Evolutionary conservation across 2,888 invertebrate genomes (phyloP), one percentile per base, ranked within the genome.

Genomic region (Didymodactylos carnosus): DNA sequence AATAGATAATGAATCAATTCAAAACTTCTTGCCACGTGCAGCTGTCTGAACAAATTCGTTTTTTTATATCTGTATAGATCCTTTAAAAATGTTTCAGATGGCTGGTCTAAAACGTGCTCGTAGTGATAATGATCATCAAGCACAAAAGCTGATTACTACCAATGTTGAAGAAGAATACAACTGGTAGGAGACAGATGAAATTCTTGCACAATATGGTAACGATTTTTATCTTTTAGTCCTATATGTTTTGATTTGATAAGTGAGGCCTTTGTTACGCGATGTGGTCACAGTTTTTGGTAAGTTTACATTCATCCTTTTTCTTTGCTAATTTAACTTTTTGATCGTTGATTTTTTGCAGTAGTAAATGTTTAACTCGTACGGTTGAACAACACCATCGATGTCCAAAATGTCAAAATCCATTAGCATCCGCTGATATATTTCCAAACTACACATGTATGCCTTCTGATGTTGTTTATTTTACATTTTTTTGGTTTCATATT

Each of bases 271-370:
- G 91, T 93, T 80, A 92, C 92, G 0, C 88, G 89, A 78, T 93
- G 94, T 84, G 93, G 93, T 0, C 93, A 94, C 82, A 92, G 92
- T 2, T 94, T 91, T 84, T 94, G 94, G 83, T 84, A 79, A 80
- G 80, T 75, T 35, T 35, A 35, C 25, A 29, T 19, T 16, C 19
- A 35, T 16, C 1, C 69, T 11, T 41, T 71, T 43, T 49, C 69
- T 5, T 25, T 53, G 73, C 73, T 40, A 70, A 1, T 23, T 70
- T 27, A 25, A 39, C 71, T 35, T 43, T 69, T 13, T 39, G 25
- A 39, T 49, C 8, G 75, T 39, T 75, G 76, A 75, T 75, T 73
- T 72, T 62, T 80, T 79, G 53, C 78, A 84, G 84, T 83, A 88
- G 88, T 80, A 86, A 87, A 25, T 94, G 93, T 83, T 90, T 93